Base-by-base conservation (phyloP, 2,797 vertebrate species). In the Gallirallus australis region DNA sequence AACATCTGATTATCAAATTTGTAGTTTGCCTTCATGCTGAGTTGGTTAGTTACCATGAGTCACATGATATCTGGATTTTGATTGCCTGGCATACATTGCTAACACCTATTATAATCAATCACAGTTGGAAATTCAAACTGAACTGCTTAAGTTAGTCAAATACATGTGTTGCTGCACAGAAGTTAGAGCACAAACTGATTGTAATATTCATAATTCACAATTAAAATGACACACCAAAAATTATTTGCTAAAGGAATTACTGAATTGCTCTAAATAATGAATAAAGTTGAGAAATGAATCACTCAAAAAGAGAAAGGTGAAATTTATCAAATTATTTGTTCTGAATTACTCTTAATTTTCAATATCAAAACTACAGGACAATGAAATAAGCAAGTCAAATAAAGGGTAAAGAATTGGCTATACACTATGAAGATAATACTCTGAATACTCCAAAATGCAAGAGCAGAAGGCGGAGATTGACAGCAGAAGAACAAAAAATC, bases 1-100 rank as follows among this genome's bases (percentile, higher is more conserved):
- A 94, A 89, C 52, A 86, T 93, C 77, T 96, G 94, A 97, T 95
- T 97, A 94, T 94, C 72, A 86, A 88, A 89, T 94, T 93, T 91
- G 42, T 63, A 57, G 60, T 83, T 94, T 90, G 82, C 25, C 54
- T 81, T 92, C 96, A 91, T 33, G 91, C 92, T 96, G 94, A 28
- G 94, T 86, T 88, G 86, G 95, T 86, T 89, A 92, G 89, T 82
- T 95, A 91, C 69, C 28, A 82, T 11, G 13, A 69, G 40, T 94
- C 87, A 86, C 14, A 11, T 88, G 75, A 48, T 78, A 86, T 40
- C 30, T 84, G 52, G 63, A 76, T 94, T 96, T 90, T 96, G 96
- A 96, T 95, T 97, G 91, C 87, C 85, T 90, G 54, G 47, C 69
- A 91, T 86, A 93, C 70, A 88, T 94, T 76, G 63, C 85, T 94